Conservation (phyloP, 2,888 invertebrate species). For the Xylota sylvarum region DNA sequence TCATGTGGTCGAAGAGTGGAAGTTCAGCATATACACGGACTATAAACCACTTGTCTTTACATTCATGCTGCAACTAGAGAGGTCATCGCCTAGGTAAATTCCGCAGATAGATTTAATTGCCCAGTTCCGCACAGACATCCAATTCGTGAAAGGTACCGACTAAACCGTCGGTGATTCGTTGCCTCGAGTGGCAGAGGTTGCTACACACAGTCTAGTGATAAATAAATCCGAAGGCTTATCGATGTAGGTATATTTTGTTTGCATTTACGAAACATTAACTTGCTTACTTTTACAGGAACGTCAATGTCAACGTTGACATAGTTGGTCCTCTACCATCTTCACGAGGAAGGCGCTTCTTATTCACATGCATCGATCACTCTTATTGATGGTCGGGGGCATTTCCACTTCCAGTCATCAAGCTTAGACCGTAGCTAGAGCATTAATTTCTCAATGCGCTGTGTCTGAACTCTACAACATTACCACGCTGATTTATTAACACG, state of each 20-base stretch:
- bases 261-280: background rate
- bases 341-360: constrained; percentile 34
- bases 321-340: constrained; percentile 53
- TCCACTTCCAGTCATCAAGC: constrained; percentile 53
- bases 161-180: background rate
- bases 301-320: constrained; percentile 52
- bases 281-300: background rate
- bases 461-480: too few relatives aligned
- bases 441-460: constrained; percentile 42
- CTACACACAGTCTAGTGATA: too few relatives aligned
- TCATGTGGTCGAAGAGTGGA: constrained; percentile 71
- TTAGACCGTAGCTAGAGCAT: constrained; percentile 36
- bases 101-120: constrained; percentile 80
- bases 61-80: background rate
- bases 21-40: constrained; percentile 68
- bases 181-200: background rate
- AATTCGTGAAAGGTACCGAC: background rate
- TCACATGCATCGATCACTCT: constrained; percentile 55
- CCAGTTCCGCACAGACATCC: constrained; percentile 55
- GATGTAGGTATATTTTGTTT: background rate
- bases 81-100: constrained; percentile 76
- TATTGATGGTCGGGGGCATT: constrained; percentile 53
- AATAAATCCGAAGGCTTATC: background rate
- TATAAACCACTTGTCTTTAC: constrained; percentile 27
- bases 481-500: too few relatives aligned